Percentiles rank a stretch among this genome's conserved stretches.
phyloP scores from a whole-genome alignment of 2,113 vertebrate species.

The Salvelinus fontinalis region DNA sequence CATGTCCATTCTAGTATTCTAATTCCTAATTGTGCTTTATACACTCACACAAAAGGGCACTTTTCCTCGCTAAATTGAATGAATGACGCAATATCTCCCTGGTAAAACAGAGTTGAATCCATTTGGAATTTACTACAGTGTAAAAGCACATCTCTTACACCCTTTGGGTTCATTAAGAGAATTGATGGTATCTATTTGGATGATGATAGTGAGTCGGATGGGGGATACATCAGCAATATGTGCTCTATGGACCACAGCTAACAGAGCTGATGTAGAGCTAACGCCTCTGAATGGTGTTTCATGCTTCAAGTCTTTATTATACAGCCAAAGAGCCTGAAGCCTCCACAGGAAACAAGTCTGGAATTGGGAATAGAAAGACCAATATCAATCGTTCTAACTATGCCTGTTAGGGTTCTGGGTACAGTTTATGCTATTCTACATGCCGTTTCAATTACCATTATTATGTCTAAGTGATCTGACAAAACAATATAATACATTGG shows the following conservation, averaged over 20 bases:
- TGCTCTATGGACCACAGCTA: not conserved
- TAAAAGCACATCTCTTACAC: not conserved
- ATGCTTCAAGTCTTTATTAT: not conserved
- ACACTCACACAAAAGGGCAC: not conserved
- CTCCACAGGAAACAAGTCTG: not conserved
- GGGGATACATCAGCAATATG: not conserved
- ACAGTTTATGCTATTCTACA: too few species aligned
- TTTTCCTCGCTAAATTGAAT: not conserved
- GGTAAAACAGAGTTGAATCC: not conserved
- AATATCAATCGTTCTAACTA: conserved; percentile 10
- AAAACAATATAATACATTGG: too few species aligned
- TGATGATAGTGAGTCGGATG: not conserved
- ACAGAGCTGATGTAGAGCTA: not conserved
- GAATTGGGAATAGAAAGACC: not conserved
- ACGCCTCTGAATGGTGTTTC: not conserved
- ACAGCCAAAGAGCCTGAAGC: not conserved
- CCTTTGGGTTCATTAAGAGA: conserved; percentile 3
- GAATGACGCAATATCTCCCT: conserved; percentile 1
- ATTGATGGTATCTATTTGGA: not conserved
- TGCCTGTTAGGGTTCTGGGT: too few species aligned
- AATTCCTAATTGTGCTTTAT: too few species aligned
- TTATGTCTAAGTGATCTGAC: too few species aligned
- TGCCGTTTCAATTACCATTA: too few species aligned
- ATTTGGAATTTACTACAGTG: conserved; percentile 1
- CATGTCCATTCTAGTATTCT: not conserved